Percentiles rank a stretch among this genome's conserved stretches.
Conservation (phyloP, 2,888 invertebrate genomes). For the Meta bourneti region DNA sequence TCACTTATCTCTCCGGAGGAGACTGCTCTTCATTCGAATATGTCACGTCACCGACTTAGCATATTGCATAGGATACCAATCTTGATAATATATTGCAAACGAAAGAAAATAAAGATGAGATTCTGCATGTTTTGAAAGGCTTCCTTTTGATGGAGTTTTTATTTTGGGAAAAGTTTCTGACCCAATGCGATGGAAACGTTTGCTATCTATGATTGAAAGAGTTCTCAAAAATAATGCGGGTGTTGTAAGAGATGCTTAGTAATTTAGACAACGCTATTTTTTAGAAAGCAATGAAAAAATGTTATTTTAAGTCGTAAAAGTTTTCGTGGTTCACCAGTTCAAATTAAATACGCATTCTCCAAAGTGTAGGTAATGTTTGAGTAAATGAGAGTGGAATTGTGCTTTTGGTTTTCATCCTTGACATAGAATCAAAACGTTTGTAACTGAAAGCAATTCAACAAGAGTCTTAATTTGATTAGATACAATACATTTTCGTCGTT, state of each 20-base stretch:
- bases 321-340: too few relatives aligned
- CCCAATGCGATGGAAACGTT: not conserved
- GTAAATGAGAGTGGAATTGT: too few relatives aligned
- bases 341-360: too few relatives aligned
- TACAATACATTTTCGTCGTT: too few relatives aligned
- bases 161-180: not conserved
- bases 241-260: not conserved
- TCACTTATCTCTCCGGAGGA: slow-evolving; percentile 29
- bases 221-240: not conserved
- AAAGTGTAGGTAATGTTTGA: too few relatives aligned
- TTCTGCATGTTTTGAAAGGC: slow-evolving; percentile 34
- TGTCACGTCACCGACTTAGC: slow-evolving; percentile 58
- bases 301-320: too few relatives aligned
- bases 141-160: not conserved
- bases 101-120: slow-evolving; percentile 31
- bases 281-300: too few relatives aligned
- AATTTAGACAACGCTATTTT: not conserved
- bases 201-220: slow-evolving; percentile 14
- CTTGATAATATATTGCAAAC: slow-evolving; percentile 44
- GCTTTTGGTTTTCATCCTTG: too few relatives aligned
- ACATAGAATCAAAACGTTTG: too few relatives aligned
- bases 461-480: too few relatives aligned
- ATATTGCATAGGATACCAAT: slow-evolving; percentile 42
- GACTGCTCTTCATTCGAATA: slow-evolving; percentile 20
- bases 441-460: too few relatives aligned